Evolutionary conservation across 1,140 invertebrate genomes (phyloP), one percentile per base, ranked within the genome.

Genomic region (Drosophila pachea): DNA sequence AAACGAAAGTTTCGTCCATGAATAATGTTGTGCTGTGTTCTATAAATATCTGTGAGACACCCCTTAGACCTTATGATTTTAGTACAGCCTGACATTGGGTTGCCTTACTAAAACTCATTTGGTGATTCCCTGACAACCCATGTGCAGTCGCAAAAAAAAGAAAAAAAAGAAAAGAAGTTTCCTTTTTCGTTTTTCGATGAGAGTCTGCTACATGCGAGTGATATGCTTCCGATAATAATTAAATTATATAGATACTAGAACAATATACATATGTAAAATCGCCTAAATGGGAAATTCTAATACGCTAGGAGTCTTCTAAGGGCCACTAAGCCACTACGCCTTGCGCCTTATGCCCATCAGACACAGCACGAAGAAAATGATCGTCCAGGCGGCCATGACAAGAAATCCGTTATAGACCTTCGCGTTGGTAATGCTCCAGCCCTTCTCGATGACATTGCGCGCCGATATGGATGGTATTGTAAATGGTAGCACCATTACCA

Each of bases 391-490:
- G 2, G 89, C 7, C 4, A 91, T 90, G 1, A 93, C 90, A 2
- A 94, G 55, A 60, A 93, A 93, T 8, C 93, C 93, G 47, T 76
- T 89, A 56, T 92, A 92, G 2, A 94, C 92, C 29, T 91, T 83
- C 0, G 90, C 88, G 12, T 94, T 89, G 0, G 89, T 83, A 4
- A 94, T 79, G 0, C 90, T 59, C 72, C 90, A 91, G 0, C 93
- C 93, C 74, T 93, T 94, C 14, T 92, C 91, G 62, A 94, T 90
- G 7, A 95, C 88, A 74, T 91, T 91, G 38, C 94, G 90, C 4
- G 94, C 82, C 0, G 94, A 92, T 50, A 91, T 90, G 0, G 92
- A 92, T 1, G 94, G 92, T 32, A 94, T 76, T 4, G 94, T 95
- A 68, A 94, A 94, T 0, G 94, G 94, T 1, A 94, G 86, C 0